Evolutionary conservation across 2,888 invertebrate genomes (phyloP), one percentile per base, ranked within the genome.

Genomic region (Tipula vernalis): DNA sequence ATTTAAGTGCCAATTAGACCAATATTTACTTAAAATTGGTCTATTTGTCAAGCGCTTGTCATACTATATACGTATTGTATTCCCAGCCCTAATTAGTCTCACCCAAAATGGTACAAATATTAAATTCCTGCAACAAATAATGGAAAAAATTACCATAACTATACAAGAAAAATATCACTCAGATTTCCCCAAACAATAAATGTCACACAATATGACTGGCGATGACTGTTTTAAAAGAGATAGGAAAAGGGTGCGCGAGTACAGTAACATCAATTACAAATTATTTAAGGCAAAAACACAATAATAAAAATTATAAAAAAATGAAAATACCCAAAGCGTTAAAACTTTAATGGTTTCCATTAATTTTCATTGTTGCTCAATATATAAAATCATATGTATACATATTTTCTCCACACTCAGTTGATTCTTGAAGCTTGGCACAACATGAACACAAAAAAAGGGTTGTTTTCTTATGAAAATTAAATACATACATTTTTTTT

Each of bases 261-360:
- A 12, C 28, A 28, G 10, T 6, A 28, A 71, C 28, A 71, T 71
- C 71, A 71, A 71, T 71, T 71, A 71, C 71, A 28, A 71, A 71
- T 71, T 71, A 71, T 71, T 71, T 71, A 71, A 71, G 71, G 71
- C 71, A 71, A 71, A 71, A 71, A 71, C 28, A 71, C 28, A 71
- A 28, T 28, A 71, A 71, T 71, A 28, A 28, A 71, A 71, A 71
- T 71, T 71, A 71, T 28, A 71, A 71, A 1, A 28, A 28, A 28
- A 28, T 71, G 28, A 71, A 71, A 71, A 71, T 71, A 71, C 71
- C 71, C 71, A 71, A 71, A 71, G 71, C 71, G 71, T 71, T 71
- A 71, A 71, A 71, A 71, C 71, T 71, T 71, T 71, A 71, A 71
- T 71, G 71, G 71, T 71, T 71, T 71, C 71, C 71, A 71, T 71